Conservation (phyloP, 2,888 invertebrate species). For the Zeuzera pyrina region DNA sequence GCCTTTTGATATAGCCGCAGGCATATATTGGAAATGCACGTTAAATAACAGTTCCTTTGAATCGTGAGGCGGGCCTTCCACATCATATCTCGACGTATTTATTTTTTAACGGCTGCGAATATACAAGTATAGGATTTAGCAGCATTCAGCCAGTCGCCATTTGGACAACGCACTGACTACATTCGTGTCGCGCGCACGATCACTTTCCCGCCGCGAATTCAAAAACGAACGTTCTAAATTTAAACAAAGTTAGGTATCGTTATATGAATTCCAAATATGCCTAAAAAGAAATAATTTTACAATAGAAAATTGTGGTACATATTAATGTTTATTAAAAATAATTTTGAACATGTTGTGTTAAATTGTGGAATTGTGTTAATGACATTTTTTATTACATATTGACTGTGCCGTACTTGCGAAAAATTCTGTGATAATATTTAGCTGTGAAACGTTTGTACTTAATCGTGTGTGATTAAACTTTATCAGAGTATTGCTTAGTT, state of each 20-base stretch:
- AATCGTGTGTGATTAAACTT: slow-evolving; percentile 13
- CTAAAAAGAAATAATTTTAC: slow-evolving; percentile 57
- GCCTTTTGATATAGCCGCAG: slow-evolving; percentile 12
- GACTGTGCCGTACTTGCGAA: slow-evolving; percentile 36
- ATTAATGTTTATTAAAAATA: slow-evolving; percentile 1
- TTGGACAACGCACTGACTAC: slow-evolving; percentile 50
- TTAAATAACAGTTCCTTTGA: slow-evolving; percentile 54
- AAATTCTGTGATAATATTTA: slow-evolving; percentile 58
- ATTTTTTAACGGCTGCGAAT: slow-evolving; percentile 65
- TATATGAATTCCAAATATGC: slow-evolving; percentile 33
- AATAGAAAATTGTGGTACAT: not conserved
- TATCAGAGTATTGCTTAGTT: slow-evolving; percentile 33
- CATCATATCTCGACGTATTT: slow-evolving; percentile 54
- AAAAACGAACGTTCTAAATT: slow-evolving; percentile 35
- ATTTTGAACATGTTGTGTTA: slow-evolving; percentile 37
- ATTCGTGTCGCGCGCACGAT: slow-evolving; percentile 43
- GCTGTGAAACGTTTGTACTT: slow-evolving; percentile 39
- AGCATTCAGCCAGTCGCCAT: slow-evolving; percentile 56
- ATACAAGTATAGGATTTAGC: slow-evolving; percentile 54
- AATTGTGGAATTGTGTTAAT: slow-evolving; percentile 40
- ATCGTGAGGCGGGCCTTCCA: slow-evolving; percentile 48
- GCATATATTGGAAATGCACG: slow-evolving; percentile 22
- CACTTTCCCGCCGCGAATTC: slow-evolving; percentile 53
- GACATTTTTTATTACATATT: slow-evolving; percentile 41
- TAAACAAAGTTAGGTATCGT: slow-evolving; percentile 11